phyloP scores from a whole-genome alignment of 2,888 invertebrate genomes.

The Volucella inflata region DNA sequence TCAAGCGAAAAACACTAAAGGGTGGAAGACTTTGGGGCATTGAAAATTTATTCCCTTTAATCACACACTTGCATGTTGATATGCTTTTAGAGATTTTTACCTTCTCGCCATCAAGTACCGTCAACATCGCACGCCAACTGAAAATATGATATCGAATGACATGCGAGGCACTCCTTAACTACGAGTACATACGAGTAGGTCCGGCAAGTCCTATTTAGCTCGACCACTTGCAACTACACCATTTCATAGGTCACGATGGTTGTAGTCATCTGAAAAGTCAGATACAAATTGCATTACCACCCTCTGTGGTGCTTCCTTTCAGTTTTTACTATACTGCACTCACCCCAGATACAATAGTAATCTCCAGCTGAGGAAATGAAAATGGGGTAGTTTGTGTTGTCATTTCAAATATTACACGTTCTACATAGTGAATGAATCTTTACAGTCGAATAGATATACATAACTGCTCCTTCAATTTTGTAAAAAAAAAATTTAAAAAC shows the following conservation, averaged over 20 bases:
- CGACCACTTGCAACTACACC: slow-evolving; percentile 87
- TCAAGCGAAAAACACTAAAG: not conserved
- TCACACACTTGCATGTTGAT: slow-evolving; percentile 47
- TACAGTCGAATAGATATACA: no score
- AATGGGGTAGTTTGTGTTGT: slow-evolving; percentile 85
- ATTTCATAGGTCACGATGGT: slow-evolving; percentile 88
- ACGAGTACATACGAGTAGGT: slow-evolving; percentile 77
- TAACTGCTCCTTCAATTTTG: no score
- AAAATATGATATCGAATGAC: slow-evolving; percentile 32
- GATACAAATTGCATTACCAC: not conserved
- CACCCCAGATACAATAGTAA: slow-evolving; percentile 85
- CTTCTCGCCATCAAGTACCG: slow-evolving; percentile 10
- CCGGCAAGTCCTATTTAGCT: slow-evolving; percentile 80
- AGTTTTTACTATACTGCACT: slow-evolving; percentile 65
- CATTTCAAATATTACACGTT: slow-evolving; percentile 86
- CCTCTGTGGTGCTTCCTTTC: not conserved
- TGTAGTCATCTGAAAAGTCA: slow-evolving; percentile 85
- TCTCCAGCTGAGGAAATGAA: slow-evolving; percentile 85
- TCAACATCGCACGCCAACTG: slow-evolving; percentile 6
- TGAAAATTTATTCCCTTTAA: slow-evolving; percentile 55
- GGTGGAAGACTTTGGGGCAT: not conserved
- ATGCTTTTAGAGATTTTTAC: slow-evolving; percentile 22
- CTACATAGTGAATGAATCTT: slow-evolving; percentile 83
- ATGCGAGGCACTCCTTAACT: not conserved
- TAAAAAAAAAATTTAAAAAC: no score